Percentiles rank a stretch among this genome's conserved stretches.
These are phyloP conservation scores for Lycaon pictus DNA, from an alignment of 2,113 vertebrate genomes.

Conservation along the genomic window DNA sequence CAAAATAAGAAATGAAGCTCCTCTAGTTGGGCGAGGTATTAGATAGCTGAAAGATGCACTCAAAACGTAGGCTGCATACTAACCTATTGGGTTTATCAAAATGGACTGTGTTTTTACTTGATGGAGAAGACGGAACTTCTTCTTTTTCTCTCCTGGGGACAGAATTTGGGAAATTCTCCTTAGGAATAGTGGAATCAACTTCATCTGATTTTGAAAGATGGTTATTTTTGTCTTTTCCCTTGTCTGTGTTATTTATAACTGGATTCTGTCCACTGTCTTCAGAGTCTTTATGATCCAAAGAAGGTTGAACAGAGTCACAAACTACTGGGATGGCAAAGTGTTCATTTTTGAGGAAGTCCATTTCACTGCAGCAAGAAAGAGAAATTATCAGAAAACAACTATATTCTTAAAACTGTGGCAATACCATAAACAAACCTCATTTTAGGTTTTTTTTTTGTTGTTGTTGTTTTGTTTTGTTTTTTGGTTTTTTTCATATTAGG, in stretches of 20 bases:
- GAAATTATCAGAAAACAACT: slow-evolving; percentile 58
- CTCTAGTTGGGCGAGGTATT: neutral
- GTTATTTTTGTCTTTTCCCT: slow-evolving; percentile 83
- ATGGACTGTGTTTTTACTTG: slow-evolving; percentile 88
- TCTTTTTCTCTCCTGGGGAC: slow-evolving; percentile 86
- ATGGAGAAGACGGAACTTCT: slow-evolving; percentile 81
- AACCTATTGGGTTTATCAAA: slow-evolving; percentile 98
- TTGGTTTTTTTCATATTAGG: neutral
- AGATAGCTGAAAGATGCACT: neutral
- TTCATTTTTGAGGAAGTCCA: slow-evolving; percentile 93
- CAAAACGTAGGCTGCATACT: slow-evolving; percentile 78
- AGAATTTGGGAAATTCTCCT: slow-evolving; percentile 83
- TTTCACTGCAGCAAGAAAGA: slow-evolving; percentile 90
- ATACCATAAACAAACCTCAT: neutral
- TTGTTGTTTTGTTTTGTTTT: too few relatives aligned
- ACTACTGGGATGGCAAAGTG: slow-evolving; percentile 86
- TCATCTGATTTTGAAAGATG: slow-evolving; percentile 77
- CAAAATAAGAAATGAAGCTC: slow-evolving; percentile 40
- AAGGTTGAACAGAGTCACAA: slow-evolving; percentile 85
- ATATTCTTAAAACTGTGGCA: slow-evolving; percentile 46
- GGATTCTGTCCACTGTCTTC: slow-evolving; percentile 92
- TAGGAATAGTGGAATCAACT: slow-evolving; percentile 85
- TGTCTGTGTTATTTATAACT: slow-evolving; percentile 89
- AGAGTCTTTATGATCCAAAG: slow-evolving; percentile 86
- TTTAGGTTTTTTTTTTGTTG: neutral